Evolutionary conservation across 2,113 vertebrate genomes (phyloP), one percentile per base, ranked within the genome.

Genomic region (Lampris incognitus): DNA sequence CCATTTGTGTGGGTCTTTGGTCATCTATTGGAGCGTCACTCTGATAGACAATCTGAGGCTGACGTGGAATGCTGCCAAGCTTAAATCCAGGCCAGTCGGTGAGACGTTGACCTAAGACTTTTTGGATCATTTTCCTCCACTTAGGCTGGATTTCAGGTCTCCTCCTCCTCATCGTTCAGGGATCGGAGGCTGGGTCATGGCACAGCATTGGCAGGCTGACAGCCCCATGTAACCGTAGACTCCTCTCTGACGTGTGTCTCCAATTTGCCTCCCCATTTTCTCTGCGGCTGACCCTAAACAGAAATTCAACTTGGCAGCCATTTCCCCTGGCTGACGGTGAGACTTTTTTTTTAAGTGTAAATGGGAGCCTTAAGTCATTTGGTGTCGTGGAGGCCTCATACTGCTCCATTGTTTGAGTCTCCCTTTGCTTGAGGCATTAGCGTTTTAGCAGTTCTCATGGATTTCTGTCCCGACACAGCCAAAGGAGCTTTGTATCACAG

Each of bases 191-290:
- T 0, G 0, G 44, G 52, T 42, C 10, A 2, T 8, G 51, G 69
- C 50, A 10, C 3, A 54, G 41, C 2, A n/a, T 7, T 75, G 61
- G 41, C 61, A 37, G 44, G 37, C 61, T 44, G 65, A 71, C 38
- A 46, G 72, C 62, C 52, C 24, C 63, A 6, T 52, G 84, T 48
- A 86, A 77, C 75, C 36, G 55, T 49, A 83, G 74, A 86, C 37
- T 7, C 7, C 63, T 3, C 48, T 9, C 39, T 1, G 65, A 56
- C 52, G 0, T 66, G 82, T 56, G 82, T 79, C 78, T 85, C 71
- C 55, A 65, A 60, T 78, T 76, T 69, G 11, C 68, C 56, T n/a
- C 51, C 42, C 10, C 37, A 5, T 62, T 78, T 71, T 51, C 72
- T 44, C 13, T 3, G 3, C 69, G 61, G 37, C 24, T 10, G 1